Percentiles rank a stretch among this genome's conserved stretches.
phyloP scores from a whole-genome alignment of 2,797 vertebrate species.

The Podarcis siculus region DNA sequence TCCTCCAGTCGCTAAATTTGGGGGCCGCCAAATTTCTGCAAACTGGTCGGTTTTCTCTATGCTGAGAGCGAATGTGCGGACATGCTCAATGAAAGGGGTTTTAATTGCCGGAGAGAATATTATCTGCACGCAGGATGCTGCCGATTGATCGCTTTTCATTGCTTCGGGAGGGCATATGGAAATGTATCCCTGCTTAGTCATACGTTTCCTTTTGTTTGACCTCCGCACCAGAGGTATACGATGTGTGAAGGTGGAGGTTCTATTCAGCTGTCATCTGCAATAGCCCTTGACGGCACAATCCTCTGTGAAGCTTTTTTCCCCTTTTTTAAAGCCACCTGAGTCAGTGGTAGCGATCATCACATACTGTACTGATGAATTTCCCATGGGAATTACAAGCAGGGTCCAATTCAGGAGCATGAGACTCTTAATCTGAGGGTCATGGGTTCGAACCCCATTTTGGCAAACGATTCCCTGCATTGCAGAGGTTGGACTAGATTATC shows the following conservation, averaged over 20 bases:
- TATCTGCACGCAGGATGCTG: neutral
- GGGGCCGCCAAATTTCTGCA: neutral
- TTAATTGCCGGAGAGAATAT: neutral
- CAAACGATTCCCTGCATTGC: no score
- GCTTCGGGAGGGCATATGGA: neutral
- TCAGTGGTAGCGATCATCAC: neutral
- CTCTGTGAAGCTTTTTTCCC: neutral
- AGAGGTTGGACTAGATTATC: no score
- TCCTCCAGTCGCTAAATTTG: neutral
- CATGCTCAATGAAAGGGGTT: neutral
- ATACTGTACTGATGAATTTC: neutral
- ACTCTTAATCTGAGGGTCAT: neutral
- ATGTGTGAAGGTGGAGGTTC: neutral
- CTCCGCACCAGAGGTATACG: neutral
- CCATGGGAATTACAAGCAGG: neutral
- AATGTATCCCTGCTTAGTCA: neutral
- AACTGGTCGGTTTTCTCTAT: neutral
- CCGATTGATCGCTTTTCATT: neutral
- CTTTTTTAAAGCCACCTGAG: neutral
- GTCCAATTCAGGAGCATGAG: neutral
- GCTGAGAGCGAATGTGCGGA: neutral
- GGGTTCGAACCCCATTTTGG: no score
- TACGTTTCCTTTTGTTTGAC: neutral
- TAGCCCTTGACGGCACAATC: no score
- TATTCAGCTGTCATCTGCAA: neutral